Conservation (phyloP, 2,888 invertebrate genomes). For the Drosophila mayaguana region DNA sequence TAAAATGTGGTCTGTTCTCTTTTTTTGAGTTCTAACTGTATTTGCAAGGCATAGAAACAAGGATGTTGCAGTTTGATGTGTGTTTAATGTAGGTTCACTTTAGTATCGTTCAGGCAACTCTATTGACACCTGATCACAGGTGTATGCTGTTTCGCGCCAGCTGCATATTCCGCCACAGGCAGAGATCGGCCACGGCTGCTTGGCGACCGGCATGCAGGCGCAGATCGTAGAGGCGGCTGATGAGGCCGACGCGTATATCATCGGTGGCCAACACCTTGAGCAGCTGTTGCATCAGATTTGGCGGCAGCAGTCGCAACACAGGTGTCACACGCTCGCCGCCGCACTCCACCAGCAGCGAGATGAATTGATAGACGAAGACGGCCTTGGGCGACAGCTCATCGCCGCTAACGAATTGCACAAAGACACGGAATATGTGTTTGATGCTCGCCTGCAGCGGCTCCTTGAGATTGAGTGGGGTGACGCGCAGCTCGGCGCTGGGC, state of each 20-base stretch:
- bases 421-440: slow-evolving; percentile 89
- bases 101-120: slow-evolving; percentile 9
- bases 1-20: background rate
- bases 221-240: slow-evolving; percentile 89
- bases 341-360: slow-evolving; percentile 91
- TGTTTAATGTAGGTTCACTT: slow-evolving; percentile 23
- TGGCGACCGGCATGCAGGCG: slow-evolving; percentile 91
- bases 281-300: slow-evolving; percentile 91
- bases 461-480: slow-evolving; percentile 84
- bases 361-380: slow-evolving; percentile 92
- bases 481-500: slow-evolving; percentile 54
- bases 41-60: background rate
- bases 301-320: slow-evolving; percentile 91
- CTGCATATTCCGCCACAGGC: slow-evolving; percentile 93
- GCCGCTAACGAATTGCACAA: slow-evolving; percentile 87
- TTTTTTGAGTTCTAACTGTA: background rate
- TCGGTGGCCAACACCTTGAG: slow-evolving; percentile 87
- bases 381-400: slow-evolving; percentile 94
- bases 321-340: slow-evolving; percentile 90
- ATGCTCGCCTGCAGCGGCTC: slow-evolving; percentile 89
- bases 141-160: slow-evolving; percentile 85
- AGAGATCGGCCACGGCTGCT: slow-evolving; percentile 94
- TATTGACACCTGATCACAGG: slow-evolving; percentile 62
- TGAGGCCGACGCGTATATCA: slow-evolving; percentile 84
- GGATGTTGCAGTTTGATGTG: slow-evolving; percentile 12